Base-by-base conservation (phyloP, 2,113 vertebrate species). In the Empidonax alnorum region DNA sequence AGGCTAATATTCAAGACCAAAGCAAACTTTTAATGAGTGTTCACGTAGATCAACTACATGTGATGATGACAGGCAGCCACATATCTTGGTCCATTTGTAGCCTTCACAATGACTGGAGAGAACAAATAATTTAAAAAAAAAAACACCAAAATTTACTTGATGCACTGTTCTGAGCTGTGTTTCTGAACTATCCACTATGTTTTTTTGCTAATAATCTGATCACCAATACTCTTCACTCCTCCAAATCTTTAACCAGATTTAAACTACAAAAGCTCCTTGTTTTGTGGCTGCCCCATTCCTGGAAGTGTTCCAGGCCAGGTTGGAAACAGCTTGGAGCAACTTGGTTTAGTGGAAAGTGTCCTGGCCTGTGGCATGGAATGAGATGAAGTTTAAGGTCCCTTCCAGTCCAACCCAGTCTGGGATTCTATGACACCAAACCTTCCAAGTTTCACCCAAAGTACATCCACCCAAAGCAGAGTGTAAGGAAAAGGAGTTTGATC, bases 1-100 rank as follows among this genome's bases (percentile, higher is more conserved):
- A 35, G 4, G 3, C 16, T 8, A 55, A 58, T 12, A 77, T 7
- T 58, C 22, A 33, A 72, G 27, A 65, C 3, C 14, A 82, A 82
- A 79, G 35, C 39, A 77, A 81, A 30, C 20, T 23, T 61, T 13
- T 76, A 27, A 59, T 6, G 25, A 76, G 7, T 7, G 41, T 14
- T 67, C 27, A 81, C 12, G n/a, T 0, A 73, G 46, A 73, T 18
- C 23, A 15, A 6, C 69, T 97, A 99, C 99, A 98, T 99, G 99
- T 99, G 99, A 97, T 99, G 98, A 84, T 99, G 99, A 96, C 99
- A 99, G 92, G 99, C 99, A 82, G 99, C 99, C 84, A 99, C 99
- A 10, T 99, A 99, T 97, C 99, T 98, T 44, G 99, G 99, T 65
- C 99, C 99, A 77, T 99, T 99, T 71, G 99, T 99, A 65, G 99